phyloP scores from a whole-genome alignment of 2,888 invertebrate species.

The Lycocerus yunnanus region DNA sequence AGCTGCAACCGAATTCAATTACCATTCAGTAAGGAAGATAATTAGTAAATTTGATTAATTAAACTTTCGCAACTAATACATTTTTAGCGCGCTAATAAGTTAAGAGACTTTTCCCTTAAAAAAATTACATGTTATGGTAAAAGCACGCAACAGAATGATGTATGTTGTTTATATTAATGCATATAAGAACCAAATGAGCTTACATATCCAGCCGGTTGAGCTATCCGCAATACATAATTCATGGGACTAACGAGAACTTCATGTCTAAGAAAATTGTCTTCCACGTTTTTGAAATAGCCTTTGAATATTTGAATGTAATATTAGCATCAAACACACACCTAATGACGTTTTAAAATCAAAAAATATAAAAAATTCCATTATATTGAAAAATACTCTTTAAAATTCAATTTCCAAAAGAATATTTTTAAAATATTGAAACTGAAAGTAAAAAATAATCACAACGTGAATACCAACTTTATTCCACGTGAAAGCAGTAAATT shows the following conservation, averaged over 20 bases:
- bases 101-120: neutral
- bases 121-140: neutral
- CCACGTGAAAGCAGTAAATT: neutral
- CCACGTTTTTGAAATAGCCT: conserved; percentile 26
- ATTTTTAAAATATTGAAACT: neutral
- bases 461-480: neutral
- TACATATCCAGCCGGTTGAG: conserved; percentile 22
- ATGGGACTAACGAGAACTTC: conserved; percentile 28
- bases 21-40: neutral
- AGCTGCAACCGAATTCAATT: conserved; percentile 3
- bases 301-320: conserved; percentile 28
- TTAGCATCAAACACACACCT: neutral
- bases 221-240: conserved; percentile 24
- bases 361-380: neutral
- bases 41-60: neutral
- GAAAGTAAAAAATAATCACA: neutral
- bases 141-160: neutral
- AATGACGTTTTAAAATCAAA: neutral
- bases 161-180: conserved; percentile 5
- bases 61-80: neutral
- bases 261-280: conserved; percentile 30
- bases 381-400: neutral
- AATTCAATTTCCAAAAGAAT: neutral
- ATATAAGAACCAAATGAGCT: conserved; percentile 7
- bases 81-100: neutral